phyloP scores from a whole-genome alignment of 92 coral and sea anemone genomes.

The Epizoanthus fatuus region DNA sequence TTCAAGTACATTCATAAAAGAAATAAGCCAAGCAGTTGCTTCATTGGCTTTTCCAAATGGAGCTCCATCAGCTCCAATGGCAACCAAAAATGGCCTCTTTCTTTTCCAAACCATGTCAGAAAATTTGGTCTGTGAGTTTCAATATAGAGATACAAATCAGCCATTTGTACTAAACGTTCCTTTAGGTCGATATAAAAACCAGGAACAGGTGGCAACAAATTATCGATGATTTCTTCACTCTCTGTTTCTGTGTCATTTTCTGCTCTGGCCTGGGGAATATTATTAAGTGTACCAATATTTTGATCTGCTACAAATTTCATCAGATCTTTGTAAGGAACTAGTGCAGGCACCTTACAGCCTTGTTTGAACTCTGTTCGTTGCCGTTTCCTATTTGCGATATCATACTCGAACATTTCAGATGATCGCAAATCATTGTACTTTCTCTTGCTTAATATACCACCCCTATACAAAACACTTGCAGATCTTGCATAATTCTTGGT shows the following conservation, averaged over 20 bases:
- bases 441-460: constrained; percentile 53
- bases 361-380: constrained; percentile 58
- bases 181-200: constrained; percentile 66
- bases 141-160: constrained; percentile 64
- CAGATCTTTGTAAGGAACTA: constrained; percentile 69
- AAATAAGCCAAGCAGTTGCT: constrained; percentile 78
- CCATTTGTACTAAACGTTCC: constrained; percentile 68
- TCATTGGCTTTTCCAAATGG: constrained; percentile 83
- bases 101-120: constrained; percentile 75
- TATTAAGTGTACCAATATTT: constrained; percentile 67
- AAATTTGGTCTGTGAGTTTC: constrained; percentile 61
- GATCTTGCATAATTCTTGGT: constrained; percentile 54
- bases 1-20: constrained; percentile 74
- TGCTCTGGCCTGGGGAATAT: constrained; percentile 68
- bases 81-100: constrained; percentile 73
- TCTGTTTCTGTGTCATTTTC: constrained; percentile 57
- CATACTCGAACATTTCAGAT: constrained; percentile 68
- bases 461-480: constrained; percentile 55
- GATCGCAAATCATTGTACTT: constrained; percentile 59
- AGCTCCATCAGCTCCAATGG: constrained; percentile 86
- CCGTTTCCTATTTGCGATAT: constrained; percentile 43
- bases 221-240: constrained; percentile 52
- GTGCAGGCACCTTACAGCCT: constrained; percentile 63
- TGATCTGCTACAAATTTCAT: constrained; percentile 69
- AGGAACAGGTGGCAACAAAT: constrained; percentile 59